Conservation (phyloP, 2,113 vertebrate genomes). For the Anarrhichthys ocellatus region DNA sequence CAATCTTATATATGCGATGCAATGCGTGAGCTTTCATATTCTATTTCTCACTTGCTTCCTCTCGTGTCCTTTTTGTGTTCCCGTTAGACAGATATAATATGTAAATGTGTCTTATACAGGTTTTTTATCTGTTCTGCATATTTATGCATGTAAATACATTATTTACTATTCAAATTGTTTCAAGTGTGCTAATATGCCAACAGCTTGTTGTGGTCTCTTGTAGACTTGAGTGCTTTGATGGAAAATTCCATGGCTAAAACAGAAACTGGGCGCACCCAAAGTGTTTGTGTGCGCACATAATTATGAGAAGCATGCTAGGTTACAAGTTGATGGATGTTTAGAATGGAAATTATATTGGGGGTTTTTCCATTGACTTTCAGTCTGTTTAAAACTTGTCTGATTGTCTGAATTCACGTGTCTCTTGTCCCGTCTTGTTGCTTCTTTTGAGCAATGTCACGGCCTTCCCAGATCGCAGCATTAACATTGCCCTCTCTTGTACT, state of each 20-base stretch:
- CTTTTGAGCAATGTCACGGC: background rate
- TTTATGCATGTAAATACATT: background rate
- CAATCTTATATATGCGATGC: slow-evolving; percentile 37
- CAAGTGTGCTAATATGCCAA: background rate
- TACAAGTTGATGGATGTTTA: background rate
- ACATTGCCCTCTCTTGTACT: background rate
- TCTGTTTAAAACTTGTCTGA: background rate
- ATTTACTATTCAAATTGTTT: background rate
- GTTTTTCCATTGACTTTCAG: background rate
- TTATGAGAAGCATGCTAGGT: background rate
- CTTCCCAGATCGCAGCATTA: background rate
- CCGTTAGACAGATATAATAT: background rate
- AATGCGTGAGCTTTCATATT: background rate
- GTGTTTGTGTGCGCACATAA: background rate
- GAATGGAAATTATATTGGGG: background rate
- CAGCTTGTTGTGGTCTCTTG: background rate
- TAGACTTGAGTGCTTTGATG: background rate
- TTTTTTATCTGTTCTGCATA: background rate
- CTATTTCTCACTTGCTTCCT: background rate
- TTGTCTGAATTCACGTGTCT: background rate
- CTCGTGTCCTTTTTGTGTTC: background rate
- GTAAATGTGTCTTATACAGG: background rate
- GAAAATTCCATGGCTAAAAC: background rate
- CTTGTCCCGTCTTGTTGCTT: background rate
- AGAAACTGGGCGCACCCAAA: background rate